phyloP scores from a whole-genome alignment of 2,113 vertebrate species.

The Sturnus vulgaris region DNA sequence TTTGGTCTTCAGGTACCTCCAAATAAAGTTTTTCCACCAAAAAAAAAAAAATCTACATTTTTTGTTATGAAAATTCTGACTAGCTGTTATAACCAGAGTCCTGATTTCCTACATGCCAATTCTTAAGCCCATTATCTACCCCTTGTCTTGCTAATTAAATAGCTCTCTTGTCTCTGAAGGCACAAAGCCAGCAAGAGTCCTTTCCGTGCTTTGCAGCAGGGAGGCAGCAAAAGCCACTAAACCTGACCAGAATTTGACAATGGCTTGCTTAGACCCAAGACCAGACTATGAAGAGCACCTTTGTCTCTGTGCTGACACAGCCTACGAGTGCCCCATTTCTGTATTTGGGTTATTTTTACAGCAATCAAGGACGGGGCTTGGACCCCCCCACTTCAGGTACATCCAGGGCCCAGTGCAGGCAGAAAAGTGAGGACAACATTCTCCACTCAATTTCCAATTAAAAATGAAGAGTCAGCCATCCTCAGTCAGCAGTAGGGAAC shows the following conservation, averaged over 20 bases:
- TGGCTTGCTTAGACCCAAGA: neutral
- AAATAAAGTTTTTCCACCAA: neutral
- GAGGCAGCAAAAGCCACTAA: neutral
- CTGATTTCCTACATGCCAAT: neutral
- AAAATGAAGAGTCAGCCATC: neutral
- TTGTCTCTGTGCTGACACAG: fast-evolving
- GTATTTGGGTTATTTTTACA: neutral
- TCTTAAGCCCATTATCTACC: neutral
- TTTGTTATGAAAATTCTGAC: neutral
- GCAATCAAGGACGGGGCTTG: neutral
- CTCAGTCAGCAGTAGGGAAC: neutral
- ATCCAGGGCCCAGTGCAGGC: neutral
- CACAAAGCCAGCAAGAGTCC: neutral
- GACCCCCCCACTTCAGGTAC: neutral
- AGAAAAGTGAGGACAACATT: neutral
- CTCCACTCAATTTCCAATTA: neutral
- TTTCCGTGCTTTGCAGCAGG: neutral
- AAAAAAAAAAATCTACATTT: neutral
- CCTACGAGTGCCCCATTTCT: neutral
- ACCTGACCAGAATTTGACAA: fast-evolving
- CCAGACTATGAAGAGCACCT: neutral
- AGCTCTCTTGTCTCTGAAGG: neutral
- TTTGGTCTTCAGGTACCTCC: neutral
- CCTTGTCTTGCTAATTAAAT: neutral
- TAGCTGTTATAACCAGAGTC: neutral